Percentiles rank a stretch among this genome's conserved stretches.
Conservation (phyloP, 2,888 invertebrate genomes). For the Drosophila mettleri region DNA sequence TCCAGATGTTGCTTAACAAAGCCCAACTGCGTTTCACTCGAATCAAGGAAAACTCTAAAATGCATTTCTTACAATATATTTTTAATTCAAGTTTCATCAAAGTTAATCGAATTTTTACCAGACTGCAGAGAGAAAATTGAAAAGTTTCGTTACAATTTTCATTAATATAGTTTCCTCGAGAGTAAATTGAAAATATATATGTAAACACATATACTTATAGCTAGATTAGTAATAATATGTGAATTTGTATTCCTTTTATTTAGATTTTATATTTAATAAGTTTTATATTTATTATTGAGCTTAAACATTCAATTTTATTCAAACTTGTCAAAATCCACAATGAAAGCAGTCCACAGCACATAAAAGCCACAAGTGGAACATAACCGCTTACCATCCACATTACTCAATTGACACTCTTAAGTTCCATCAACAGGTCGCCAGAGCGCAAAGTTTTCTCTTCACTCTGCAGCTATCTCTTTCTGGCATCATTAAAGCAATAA, state of each 20-base stretch:
- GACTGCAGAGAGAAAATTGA: not conserved
- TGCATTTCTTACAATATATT: no score
- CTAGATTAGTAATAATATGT: no score
- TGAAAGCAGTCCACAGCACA: not conserved
- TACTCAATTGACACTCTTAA: constrained; percentile 29
- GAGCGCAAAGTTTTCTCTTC: constrained; percentile 9
- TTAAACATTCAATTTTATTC: not conserved
- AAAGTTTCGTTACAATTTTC: not conserved
- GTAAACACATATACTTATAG: no score
- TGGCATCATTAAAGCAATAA: constrained; percentile 49
- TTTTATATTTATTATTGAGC: not conserved
- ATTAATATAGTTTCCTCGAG: not conserved
- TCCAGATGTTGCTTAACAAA: constrained; percentile 64
- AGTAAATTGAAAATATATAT: not conserved
- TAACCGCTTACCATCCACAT: constrained; percentile 25
- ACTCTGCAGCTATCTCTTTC: constrained; percentile 34
- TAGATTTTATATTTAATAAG: not conserved
- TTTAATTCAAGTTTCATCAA: no score
- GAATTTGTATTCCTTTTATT: no score
- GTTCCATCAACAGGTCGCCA: constrained; percentile 20
- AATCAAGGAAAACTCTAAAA: not conserved
- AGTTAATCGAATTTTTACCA: not conserved
- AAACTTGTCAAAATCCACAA: not conserved
- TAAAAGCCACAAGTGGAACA: not conserved
- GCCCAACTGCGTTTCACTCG: constrained; percentile 18